These are phyloP conservation scores for Drosophila dunni DNA, from an alignment of 1,140 invertebrate species.

Conservation along the genomic window DNA sequence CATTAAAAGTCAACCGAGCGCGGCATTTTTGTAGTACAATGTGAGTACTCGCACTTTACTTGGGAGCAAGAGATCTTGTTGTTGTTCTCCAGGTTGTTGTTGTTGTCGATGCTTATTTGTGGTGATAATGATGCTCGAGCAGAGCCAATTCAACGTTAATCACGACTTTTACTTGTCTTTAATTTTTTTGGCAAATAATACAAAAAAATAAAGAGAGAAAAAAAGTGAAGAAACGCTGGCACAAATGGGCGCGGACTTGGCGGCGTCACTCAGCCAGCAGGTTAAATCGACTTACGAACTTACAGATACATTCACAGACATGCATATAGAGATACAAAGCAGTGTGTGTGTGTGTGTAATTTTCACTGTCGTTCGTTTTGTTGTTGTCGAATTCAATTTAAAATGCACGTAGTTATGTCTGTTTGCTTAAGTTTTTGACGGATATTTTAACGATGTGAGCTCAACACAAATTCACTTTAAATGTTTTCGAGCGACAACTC, in stretches of 20 bases:
- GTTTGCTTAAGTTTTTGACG: constrained; percentile 84
- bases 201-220: constrained; percentile 36
- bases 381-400: constrained; percentile 77
- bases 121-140: constrained; percentile 74
- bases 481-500: constrained; percentile 62
- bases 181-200: constrained; percentile 83
- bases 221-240: constrained; percentile 49
- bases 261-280: constrained; percentile 42
- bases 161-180: constrained; percentile 84
- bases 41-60: constrained; percentile 43
- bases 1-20: constrained; percentile 81
- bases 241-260: constrained; percentile 73
- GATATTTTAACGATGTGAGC: constrained; percentile 84
- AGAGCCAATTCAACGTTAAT: constrained; percentile 78
- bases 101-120: constrained; percentile 62
- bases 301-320: constrained; percentile 41
- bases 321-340: constrained; percentile 10
- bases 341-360: constrained; percentile 49
- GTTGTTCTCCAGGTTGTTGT: constrained; percentile 22
- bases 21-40: constrained; percentile 76
- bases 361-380: constrained; percentile 75
- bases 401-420: constrained; percentile 84
- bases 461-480: constrained; percentile 84
- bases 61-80: constrained; percentile 11
- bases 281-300: constrained; percentile 62